A percentile compares a stretch with the other conserved stretches of the same genome.
These are phyloP conservation scores for Thymallus thymallus DNA, from an alignment of 2,113 vertebrate genomes.

Conservation along the genomic window DNA sequence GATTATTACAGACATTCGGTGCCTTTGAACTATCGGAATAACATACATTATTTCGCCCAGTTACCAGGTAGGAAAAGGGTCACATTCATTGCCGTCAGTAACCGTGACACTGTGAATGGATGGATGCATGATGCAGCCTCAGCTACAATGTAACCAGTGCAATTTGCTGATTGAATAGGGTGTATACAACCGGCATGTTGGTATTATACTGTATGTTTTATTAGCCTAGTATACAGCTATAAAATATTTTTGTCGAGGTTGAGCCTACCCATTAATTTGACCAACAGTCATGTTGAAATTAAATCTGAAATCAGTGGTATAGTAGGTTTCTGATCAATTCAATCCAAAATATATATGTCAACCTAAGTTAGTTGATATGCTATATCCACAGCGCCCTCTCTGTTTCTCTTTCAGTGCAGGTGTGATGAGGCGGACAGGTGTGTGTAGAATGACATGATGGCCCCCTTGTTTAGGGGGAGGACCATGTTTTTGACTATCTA, in stretches of 20 bases:
- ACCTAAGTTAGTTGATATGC: background rate
- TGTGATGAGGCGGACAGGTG: background rate
- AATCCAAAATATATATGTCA: background rate
- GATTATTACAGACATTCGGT: slow-evolving; percentile 69
- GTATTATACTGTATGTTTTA: no score
- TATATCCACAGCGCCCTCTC: background rate
- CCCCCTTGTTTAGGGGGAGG: no score
- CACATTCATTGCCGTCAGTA: slow-evolving; percentile 22
- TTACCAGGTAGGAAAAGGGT: slow-evolving; percentile 69
- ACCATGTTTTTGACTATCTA: no score
- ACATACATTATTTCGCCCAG: slow-evolving; percentile 70
- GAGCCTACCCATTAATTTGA: background rate
- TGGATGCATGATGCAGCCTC: slow-evolving; percentile 38
- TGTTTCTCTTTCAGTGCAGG: background rate
- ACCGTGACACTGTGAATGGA: slow-evolving; percentile 40
- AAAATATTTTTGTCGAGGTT: background rate
- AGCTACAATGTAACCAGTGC: slow-evolving; percentile 16
- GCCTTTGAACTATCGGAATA: slow-evolving; percentile 63
- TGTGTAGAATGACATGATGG: background rate
- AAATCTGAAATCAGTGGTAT: background rate
- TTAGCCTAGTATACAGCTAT: background rate
- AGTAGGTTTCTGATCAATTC: background rate
- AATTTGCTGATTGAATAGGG: slow-evolving; percentile 11
- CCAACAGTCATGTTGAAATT: background rate
- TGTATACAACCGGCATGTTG: no score